Evolutionary conservation across 2,888 invertebrate genomes (phyloP), one percentile per base, ranked within the genome.

Genomic region (Phania funesta): DNA sequence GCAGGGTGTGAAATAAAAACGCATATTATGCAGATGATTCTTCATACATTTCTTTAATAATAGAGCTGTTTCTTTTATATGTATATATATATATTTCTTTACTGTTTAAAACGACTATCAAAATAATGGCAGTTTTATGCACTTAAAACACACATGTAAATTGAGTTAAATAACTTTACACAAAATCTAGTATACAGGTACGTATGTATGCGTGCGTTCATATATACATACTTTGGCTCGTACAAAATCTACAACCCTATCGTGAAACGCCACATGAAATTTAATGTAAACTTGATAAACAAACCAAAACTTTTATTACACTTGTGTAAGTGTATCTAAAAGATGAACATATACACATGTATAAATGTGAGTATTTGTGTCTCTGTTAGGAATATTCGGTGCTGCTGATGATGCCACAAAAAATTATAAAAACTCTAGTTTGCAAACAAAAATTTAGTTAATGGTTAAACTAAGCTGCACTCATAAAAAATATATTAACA

Each of bases 401-500:
- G 67, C 8, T 32, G 32, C 4, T 41, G 58, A 29, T 18, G 20
- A 46, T 74, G 56, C 46, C 65, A 74, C 68, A 82, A 78, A 77
- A 35, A 52, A 74, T 78, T 64, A 75, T 74, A 78, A 70, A 71
- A 80, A 68, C 41, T 67, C 24, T 77, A 73, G 77, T 82, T 82
- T 54, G 74, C 74, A 64, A 82, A 78, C 82, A 78, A 73, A 83
- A 83, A 83, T 80, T 71, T 76, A 80, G 71, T 80, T 80, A 80
- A 76, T 80, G 79, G 83, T 76, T 80, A 76, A 76, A 80, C 73
- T 83, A 83, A 83, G 71, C 79, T 83, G 65, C 67, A 41, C 76
- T 83, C 83, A 83, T 83, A 80, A 83, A 83, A 80, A 71, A 76
- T 79, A 70, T 73, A 80, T 83, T 83, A 83, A 80, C 83, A 83